Percentiles rank a stretch among this genome's conserved stretches.
These are phyloP conservation scores for Drosophila anomalata DNA, from an alignment of 2,888 invertebrate genomes.

Conservation along the genomic window DNA sequence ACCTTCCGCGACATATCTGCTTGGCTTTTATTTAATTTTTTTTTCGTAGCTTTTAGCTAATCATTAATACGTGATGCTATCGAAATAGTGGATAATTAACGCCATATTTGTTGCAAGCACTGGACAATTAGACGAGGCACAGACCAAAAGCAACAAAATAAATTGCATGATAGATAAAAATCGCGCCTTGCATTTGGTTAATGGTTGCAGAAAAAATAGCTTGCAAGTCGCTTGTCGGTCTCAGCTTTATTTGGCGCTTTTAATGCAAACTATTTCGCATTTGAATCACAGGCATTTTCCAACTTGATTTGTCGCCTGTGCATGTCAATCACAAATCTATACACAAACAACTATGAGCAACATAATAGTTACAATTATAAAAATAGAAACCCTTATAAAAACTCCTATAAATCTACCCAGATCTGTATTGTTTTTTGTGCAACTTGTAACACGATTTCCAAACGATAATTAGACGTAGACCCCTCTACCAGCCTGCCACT, in stretches of 20 bases:
- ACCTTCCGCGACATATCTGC: conserved; percentile 37
- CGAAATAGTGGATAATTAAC: conserved; percentile 78
- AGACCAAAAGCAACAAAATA: conserved; percentile 50
- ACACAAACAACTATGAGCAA: background rate
- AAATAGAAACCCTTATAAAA: background rate
- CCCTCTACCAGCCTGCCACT: conserved; percentile 64
- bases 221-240: conserved; percentile 5
- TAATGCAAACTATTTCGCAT: conserved; percentile 75
- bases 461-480: conserved; percentile 70
- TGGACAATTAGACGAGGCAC: conserved; percentile 52
- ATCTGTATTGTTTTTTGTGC: conserved; percentile 15
- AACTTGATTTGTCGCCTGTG: conserved; percentile 76
- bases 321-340: conserved; percentile 67
- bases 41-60: conserved; percentile 57
- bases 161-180: conserved; percentile 71
- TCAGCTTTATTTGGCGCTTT: conserved; percentile 44
- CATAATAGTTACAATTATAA: background rate
- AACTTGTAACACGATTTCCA: conserved; percentile 75
- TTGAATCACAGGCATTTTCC: conserved; percentile 67
- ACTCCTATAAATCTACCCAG: background rate
- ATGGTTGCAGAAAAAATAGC: conserved; percentile 44
- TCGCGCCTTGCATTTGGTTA: conserved; percentile 47
- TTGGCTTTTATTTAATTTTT: conserved; percentile 17
- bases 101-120: conserved; percentile 71
- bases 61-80: conserved; percentile 78